phyloP scores from a whole-genome alignment of 2,113 vertebrate species.

The Pangasianodon gigas region DNA sequence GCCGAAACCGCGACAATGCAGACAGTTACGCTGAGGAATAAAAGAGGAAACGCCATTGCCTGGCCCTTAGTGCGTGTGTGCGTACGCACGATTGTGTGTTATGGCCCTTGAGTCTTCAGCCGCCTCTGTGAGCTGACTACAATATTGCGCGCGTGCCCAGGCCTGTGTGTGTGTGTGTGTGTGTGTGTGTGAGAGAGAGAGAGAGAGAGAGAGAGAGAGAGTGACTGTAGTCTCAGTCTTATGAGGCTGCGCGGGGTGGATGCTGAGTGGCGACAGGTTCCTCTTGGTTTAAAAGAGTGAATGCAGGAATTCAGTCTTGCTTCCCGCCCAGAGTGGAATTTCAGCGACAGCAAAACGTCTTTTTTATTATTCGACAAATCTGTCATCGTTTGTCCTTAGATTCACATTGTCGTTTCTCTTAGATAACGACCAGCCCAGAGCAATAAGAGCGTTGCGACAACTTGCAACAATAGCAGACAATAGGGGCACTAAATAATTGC shows the following conservation, averaged over 20 bases:
- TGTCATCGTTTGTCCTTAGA: neutral
- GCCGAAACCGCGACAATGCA: neutral
- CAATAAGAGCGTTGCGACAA: neutral
- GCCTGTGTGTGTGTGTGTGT: constrained; percentile 35
- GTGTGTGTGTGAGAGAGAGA: neutral
- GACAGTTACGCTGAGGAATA: neutral
- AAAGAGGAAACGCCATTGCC: constrained; percentile 11
- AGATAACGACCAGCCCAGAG: neutral
- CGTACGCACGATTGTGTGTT: constrained; percentile 49
- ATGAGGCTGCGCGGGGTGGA: constrained; percentile 43
- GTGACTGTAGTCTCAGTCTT: constrained; percentile 36
- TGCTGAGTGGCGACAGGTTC: neutral
- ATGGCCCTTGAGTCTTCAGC: neutral
- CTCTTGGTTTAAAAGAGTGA: neutral
- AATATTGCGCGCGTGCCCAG: constrained; percentile 26
- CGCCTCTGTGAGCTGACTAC: constrained; percentile 22
- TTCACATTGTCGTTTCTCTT: neutral
- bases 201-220: neutral
- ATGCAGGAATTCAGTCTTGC: neutral
- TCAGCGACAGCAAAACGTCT: neutral
- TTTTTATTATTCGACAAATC: constrained; percentile 5
- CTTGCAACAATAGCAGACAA: neutral
- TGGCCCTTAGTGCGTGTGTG: constrained; percentile 31
- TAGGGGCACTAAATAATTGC: neutral
- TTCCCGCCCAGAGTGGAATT: too few relatives aligned